Base-by-base conservation (phyloP, 2,888 invertebrate genomes). In the Azorinus chamasolen region DNA sequence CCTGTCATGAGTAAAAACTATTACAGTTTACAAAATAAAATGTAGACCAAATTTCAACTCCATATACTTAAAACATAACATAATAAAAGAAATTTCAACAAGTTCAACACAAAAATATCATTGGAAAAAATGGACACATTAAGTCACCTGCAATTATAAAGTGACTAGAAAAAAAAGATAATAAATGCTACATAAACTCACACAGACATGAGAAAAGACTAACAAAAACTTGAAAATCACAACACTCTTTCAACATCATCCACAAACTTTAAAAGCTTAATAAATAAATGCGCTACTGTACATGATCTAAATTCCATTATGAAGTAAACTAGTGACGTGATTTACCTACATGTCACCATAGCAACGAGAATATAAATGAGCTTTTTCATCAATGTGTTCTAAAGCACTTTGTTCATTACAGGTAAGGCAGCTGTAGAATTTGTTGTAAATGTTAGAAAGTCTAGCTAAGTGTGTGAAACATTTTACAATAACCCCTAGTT, bases 121-220 rank as follows among this genome's bases (percentile, higher is more conserved):
- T 32, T 32, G 32, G 32, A 32, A 32, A 32, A 32, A 32, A 6
- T 6, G 10, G 5, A 32, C 32, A 32, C 4, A 10, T 6, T 10
- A 43, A 57, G 74, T 63, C 74, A 74, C 74, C 63, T 46, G 20
- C 25, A 58, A 58, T 48, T 46, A 63, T 32, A 39, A 57, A 53
- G 72, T 79, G 79, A 79, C 79, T 79, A 79, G 79, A 79, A 71
- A 41, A 58, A 57, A 50, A 74, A 45, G 58, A 50, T 64, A 16
- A 69, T 75, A 69, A 75, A 75, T 75, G 74, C 74, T 75, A 58
- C 27, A 64, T 58, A 43, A 58, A 58, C 43, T 14, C 46, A 57
- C 57, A 51, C 37, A 32, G 5, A 32, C 5, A 32, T 1, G 6
- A 2, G 22, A 51, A 8, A 24, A 51, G 2, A 3, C 4, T 51